Evolutionary conservation across 2,888 invertebrate species (phyloP).

Genomic region (Lamellibrachia columna): DNA sequence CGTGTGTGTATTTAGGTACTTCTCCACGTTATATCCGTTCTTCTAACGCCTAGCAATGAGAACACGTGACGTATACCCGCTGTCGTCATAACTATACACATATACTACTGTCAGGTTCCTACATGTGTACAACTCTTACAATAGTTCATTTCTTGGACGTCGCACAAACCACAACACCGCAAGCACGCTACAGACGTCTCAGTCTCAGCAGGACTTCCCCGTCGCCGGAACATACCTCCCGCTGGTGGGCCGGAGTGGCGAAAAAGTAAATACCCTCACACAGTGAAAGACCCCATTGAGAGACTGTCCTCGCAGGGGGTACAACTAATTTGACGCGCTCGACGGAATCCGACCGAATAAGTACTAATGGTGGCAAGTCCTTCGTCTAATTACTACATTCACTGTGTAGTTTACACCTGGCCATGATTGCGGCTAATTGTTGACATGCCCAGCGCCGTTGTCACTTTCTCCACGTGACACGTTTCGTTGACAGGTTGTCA

Average conservation of each 20-base stretch:
- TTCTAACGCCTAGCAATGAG: neutral
- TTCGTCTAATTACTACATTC: slow-evolving; percentile 10
- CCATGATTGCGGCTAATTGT: neutral
- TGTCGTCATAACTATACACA: neutral
- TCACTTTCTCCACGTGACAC: neutral
- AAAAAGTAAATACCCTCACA: neutral
- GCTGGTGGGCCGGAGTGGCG: neutral
- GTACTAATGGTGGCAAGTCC: neutral
- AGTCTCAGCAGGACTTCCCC: neutral
- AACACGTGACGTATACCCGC: neutral
- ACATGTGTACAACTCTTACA: neutral
- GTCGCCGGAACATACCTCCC: neutral
- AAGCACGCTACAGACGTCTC: neutral
- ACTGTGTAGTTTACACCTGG: neutral
- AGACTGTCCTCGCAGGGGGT: neutral
- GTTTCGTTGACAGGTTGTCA: neutral
- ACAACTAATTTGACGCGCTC: slow-evolving; percentile 16
- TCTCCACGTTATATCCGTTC: neutral
- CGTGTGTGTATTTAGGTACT: neutral
- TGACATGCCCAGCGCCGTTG: neutral
- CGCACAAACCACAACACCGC: neutral
- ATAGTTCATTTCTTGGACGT: neutral
- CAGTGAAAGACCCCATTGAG: neutral
- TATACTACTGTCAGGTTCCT: neutral
- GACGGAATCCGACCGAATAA: neutral